A percentile compares a stretch with the other conserved stretches of the same genome.
These are phyloP conservation scores for Acromyrmex charruanus DNA, from an alignment of 1,140 invertebrate genomes.

Conservation along the genomic window DNA sequence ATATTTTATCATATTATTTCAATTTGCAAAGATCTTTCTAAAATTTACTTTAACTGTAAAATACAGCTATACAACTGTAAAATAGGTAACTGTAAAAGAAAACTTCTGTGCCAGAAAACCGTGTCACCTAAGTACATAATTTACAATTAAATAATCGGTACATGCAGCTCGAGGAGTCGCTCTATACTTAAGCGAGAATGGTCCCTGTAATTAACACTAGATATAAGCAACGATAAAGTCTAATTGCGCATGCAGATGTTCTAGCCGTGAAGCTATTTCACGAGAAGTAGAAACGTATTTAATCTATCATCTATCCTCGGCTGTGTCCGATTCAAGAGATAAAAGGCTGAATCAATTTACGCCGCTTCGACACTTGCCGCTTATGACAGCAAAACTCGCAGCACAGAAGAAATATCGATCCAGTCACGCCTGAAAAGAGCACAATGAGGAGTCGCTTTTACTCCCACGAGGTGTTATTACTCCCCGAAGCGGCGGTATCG, in stretches of 20 bases:
- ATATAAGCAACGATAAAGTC: conserved; percentile 25
- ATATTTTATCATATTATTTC: not conserved
- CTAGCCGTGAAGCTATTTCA: not conserved
- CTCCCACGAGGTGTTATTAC: not conserved
- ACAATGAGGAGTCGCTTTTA: not conserved
- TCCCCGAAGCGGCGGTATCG: too few species aligned
- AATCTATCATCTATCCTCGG: conserved; percentile 18
- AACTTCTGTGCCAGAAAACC: not conserved
- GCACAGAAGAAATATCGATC: conserved; percentile 86
- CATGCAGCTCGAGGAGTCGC: not conserved
- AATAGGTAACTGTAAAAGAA: not conserved
- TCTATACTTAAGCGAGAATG: not conserved
- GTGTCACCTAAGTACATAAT: not conserved
- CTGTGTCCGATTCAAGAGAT: conserved; percentile 80
- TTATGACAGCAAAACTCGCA: conserved; percentile 87
- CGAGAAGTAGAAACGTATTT: not conserved
- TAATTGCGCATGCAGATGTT: conserved; percentile 1
- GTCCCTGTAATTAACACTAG: conserved; percentile 16
- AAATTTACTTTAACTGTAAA: not conserved
- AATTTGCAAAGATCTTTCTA: not conserved
- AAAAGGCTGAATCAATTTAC: conserved; percentile 88
- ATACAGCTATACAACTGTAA: not conserved
- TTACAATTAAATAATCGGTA: conserved; percentile 1
- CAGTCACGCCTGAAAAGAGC: conserved; percentile 86
- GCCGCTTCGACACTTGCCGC: conserved; percentile 85